Evolutionary conservation across 2,888 invertebrate species (phyloP), one percentile per base, ranked within the genome.

Genomic region (Lepeophtheirus nordmannii): DNA sequence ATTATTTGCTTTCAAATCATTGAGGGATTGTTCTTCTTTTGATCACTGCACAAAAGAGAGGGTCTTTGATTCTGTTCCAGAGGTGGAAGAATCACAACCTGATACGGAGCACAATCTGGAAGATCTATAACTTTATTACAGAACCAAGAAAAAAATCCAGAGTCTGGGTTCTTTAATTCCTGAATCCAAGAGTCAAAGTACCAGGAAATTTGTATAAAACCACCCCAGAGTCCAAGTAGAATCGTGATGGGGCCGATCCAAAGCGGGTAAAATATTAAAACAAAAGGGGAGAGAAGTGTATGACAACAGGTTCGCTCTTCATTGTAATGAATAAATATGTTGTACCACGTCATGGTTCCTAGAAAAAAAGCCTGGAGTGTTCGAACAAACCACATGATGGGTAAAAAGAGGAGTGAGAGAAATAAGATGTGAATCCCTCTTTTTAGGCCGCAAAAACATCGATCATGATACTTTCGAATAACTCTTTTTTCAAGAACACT

Each of bases 301-400:
- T 66, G 66, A 46, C 59, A 60, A 30, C 66, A 66, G 23, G 60
- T 41, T 20, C 66, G 30, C n/a, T 66, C 58, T 41, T 66, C 66
- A 22, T 66, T 66, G 23, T 60, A 66, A 60, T 66, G 39, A 12
- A 66, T 40, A 37, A 66, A 66, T 17, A 66, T 39, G 60, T 66
- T 66, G 66, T 41, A 60, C 66, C 66, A 66, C 5, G 66, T 60
- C 22, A 66, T 60, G 14, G 66, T 23, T 17, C 66, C 66, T n/a
- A 66, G 22, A 41, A 38, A 66, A 41, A 66, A 66, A 60, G 66
- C 66, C 11, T 66, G 58, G 22, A 60, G 23, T 17, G 46, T 60
- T 30, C 22, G 17, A 39, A 53, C 12, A n/a, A 66, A 11, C 40
- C 20, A 41, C 22, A 41, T 14, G 60, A 59, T 12, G 1, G 66